Evolutionary conservation across 2,113 vertebrate species (phyloP), one percentile per base, ranked within the genome.

Genomic region (Gopherus flavomarginatus): DNA sequence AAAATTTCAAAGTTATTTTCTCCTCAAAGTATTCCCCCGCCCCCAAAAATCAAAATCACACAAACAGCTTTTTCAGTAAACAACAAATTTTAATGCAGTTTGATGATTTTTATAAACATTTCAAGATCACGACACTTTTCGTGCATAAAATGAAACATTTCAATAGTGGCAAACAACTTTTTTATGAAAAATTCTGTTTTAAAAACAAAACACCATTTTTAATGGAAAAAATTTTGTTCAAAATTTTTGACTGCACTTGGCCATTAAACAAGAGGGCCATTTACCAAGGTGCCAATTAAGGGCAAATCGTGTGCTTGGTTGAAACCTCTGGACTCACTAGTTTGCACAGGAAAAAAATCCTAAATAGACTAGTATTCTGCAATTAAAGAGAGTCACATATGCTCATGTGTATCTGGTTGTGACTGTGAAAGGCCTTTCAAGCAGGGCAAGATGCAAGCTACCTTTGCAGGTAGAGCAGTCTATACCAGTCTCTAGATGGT

Each of bases 1-100:
- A 92, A 78, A 81, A 94, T 94, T 95, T 93, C 92, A 86, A 85
- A 92, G 81, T 95, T 95, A 93, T 94, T 27, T 57, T 88, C 9
- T 50, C 90, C 75, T 62, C 38, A 29, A 89, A 78, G 78, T 72
- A 84, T 87, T 14, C 4, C 3, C 31, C 14, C 6, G 16, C 62
- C 35, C 7, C 22, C 22, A 62, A 38, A 42, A 75, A 77, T 62
- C 49, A 77, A 29, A 2, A 87, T 44, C 78, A 29, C 27, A 24
- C 65, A 69, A 77, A 88, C 35, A 26, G 7, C 1, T 52, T 92
- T 92, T 93, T 16, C 35, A 86, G 85, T 81, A 75, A 81, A 62
- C 16, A 44, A 78, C 82, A 27, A 17, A 47, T 44, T 77, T 44
- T 77, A 11, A 77, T n/a, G 17, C n/a, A 42, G 4, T 54, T 96